Evolutionary conservation across 2,888 invertebrate genomes (phyloP), one percentile per base, ranked within the genome.

Genomic region (Dorcus hopei): DNA sequence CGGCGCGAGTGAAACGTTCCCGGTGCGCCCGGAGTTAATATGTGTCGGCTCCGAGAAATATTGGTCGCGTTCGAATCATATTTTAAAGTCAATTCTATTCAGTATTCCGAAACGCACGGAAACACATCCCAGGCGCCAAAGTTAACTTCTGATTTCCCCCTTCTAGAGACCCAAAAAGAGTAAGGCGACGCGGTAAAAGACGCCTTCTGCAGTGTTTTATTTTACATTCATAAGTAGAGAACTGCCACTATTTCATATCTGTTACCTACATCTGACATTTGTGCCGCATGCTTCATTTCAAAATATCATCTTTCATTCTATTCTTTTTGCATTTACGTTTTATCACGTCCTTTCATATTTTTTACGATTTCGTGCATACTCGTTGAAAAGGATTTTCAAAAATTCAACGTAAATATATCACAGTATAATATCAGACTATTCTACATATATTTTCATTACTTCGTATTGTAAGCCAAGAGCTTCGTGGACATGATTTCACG

Each of bases 301-400:
- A 74, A 75, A 74, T 71, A 72, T 73, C 76, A 77, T 77, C 76
- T 74, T 74, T 76, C 75, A 76, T 77, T 73, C 74, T 64, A 76
- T 76, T 77, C 74, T 76, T 76, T 74, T 68, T 68, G 68, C 75
- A 76, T 77, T 77, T 76, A 73, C 74, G 72, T 74, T 72, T 72
- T 68, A 70, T 70, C 71, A 70, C 70, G 67, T 62, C 57, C 57
- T 61, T 64, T 66, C 65, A 64, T 65, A 64, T 65, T 64, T 70
- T 67, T 65, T 63, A 64, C 63, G 61, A 59, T 52, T 59, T 59
- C 52, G 53, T 52, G 43, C 39, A 48, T 52, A 23, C 49, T 49
- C 54, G 57, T 40, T 43, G 61, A 49, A 61, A 62, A 58, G 60
- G 64, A 65, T 64, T 67, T 61, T 54, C 54, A 47, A 62, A 19